Percentiles rank a stretch among this genome's conserved stretches.
phyloP scores from a whole-genome alignment of 2,113 vertebrate species.

The Dicrurus megarhynchus region DNA sequence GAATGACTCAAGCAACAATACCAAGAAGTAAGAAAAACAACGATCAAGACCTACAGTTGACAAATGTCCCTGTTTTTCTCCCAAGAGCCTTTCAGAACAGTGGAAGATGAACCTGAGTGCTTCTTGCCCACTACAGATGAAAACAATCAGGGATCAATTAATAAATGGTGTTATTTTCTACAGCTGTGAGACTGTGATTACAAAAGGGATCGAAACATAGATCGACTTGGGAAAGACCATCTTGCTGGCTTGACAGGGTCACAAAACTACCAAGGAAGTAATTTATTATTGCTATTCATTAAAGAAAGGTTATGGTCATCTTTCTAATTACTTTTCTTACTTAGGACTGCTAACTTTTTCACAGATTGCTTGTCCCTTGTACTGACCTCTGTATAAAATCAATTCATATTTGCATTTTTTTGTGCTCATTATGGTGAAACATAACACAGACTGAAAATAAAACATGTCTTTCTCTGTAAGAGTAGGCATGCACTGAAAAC shows the following conservation, averaged over 20 bases:
- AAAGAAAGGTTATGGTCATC: conserved; percentile 66
- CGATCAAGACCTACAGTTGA: background rate
- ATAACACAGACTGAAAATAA: conserved; percentile 52
- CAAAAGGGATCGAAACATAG: conserved; percentile 41
- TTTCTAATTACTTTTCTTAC: conserved; percentile 73
- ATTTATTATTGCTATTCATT: conserved; percentile 74
- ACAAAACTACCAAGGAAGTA: conserved; percentile 51
- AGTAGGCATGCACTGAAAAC: background rate
- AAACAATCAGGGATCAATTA: conserved; percentile 52
- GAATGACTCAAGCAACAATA: conserved; percentile 13
- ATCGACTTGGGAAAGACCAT: conserved; percentile 26
- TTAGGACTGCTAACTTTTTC: conserved; percentile 53
- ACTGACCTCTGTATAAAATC: conserved; percentile 71
- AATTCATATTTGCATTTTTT: conserved; percentile 68
- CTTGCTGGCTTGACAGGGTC: conserved; percentile 64
- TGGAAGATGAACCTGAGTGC: conserved; percentile 11
- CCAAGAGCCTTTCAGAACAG: background rate
- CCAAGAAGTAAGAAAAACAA: conserved; percentile 25
- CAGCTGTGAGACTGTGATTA: conserved; percentile 40
- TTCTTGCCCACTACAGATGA: background rate
- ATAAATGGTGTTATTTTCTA: conserved; percentile 32
- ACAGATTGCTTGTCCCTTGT: conserved; percentile 64
- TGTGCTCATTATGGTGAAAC: conserved; percentile 57
- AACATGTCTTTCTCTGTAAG: background rate
- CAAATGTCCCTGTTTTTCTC: background rate